phyloP scores from a whole-genome alignment of 2,888 invertebrate species.

The Pecten maximus region DNA sequence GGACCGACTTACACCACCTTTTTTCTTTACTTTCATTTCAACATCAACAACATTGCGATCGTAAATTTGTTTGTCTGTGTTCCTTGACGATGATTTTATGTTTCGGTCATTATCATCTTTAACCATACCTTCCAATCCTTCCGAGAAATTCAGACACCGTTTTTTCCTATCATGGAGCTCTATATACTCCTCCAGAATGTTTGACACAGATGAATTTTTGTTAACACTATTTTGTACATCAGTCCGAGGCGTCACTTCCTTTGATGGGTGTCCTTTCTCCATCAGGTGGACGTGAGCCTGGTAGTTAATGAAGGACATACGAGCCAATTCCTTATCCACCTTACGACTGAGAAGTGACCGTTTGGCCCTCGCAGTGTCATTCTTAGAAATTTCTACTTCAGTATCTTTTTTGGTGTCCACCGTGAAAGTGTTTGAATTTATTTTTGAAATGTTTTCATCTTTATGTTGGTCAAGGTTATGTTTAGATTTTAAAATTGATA shows the following conservation, averaged over 20 bases:
- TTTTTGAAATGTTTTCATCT: background rate
- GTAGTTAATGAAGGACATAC: constrained; percentile 51
- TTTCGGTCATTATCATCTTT: background rate
- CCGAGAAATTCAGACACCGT: background rate
- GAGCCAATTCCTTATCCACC: constrained; percentile 50
- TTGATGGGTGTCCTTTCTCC: background rate
- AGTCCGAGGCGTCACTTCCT: background rate
- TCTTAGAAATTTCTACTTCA: background rate
- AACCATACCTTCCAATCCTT: background rate
- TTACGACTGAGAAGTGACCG: constrained; percentile 37
- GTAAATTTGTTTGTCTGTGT: background rate
- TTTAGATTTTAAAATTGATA: background rate
- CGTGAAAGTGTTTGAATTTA: background rate
- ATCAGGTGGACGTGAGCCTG: constrained; percentile 47
- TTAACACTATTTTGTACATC: background rate
- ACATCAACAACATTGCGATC: background rate
- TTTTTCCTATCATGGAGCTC: background rate
- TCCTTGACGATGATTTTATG: background rate
- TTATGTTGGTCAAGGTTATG: background rate
- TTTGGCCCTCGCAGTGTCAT: background rate
- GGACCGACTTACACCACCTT: background rate
- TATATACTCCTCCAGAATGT: background rate
- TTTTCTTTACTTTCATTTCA: background rate
- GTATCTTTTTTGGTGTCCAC: background rate
- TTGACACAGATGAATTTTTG: background rate